phyloP scores from a whole-genome alignment of 2,113 vertebrate genomes.

The Zingel zingel region DNA sequence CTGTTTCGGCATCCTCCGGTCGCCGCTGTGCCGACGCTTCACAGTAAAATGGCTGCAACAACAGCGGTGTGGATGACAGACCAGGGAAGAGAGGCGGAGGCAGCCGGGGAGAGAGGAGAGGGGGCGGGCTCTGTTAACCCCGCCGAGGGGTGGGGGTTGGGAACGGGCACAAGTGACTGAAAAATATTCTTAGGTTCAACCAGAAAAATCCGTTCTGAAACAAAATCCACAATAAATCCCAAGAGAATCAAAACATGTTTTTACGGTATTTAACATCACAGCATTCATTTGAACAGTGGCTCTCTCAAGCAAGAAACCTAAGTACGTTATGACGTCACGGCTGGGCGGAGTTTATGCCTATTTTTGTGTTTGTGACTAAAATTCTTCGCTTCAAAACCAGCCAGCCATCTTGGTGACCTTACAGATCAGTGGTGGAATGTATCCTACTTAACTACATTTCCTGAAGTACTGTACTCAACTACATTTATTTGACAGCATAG shows the following conservation, averaged over 20 bases:
- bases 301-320: too few relatives aligned
- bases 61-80: slow-evolving; percentile 72
- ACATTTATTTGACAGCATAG: too few relatives aligned
- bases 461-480: too few relatives aligned
- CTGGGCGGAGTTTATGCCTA: slow-evolving; percentile 8
- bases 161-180: background rate
- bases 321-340: background rate
- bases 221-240: background rate
- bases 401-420: background rate
- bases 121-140: slow-evolving; percentile 68
- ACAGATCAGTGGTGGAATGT: too few relatives aligned
- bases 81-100: slow-evolving; percentile 61
- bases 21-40: slow-evolving; percentile 63
- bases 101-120: slow-evolving; percentile 55
- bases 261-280: background rate
- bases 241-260: background rate
- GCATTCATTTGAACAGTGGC: background rate
- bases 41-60: slow-evolving; percentile 81
- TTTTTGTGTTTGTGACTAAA: slow-evolving; percentile 18
- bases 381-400: background rate
- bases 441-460: too few relatives aligned
- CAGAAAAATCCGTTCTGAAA: background rate
- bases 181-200: background rate
- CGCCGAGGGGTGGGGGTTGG: slow-evolving; percentile 64
- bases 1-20: slow-evolving; percentile 66